Evolutionary conservation across 2,113 vertebrate genomes (phyloP).

Genomic region (Sterrhoptilus dennistouni): DNA sequence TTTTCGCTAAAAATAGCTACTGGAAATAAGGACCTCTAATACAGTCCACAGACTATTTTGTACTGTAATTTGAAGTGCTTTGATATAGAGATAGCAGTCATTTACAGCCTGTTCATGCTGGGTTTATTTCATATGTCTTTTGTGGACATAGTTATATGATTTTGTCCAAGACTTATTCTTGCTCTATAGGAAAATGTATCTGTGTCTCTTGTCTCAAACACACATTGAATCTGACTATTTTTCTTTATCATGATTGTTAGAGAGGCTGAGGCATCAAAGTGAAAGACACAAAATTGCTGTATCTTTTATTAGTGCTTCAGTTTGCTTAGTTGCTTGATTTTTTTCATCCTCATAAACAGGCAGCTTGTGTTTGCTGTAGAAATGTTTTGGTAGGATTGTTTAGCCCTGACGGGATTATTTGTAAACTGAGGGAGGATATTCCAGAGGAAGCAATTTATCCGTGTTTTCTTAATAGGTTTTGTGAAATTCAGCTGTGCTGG

Average conservation of each 20-base stretch:
- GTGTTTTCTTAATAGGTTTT: background rate
- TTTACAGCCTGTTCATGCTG: background rate
- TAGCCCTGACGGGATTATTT: background rate
- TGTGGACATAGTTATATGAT: background rate
- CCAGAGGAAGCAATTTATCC: background rate
- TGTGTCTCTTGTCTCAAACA: background rate
- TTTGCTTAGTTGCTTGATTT: background rate
- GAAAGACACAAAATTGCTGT: background rate
- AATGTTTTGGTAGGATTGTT: background rate
- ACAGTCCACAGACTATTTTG: background rate
- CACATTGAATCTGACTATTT: background rate
- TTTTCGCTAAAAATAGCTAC: constrained; percentile 9
- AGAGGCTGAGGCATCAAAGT: background rate
- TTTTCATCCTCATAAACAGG: background rate
- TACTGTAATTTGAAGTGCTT: background rate
- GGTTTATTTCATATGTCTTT: background rate
- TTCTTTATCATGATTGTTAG: background rate
- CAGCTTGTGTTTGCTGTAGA: background rate
- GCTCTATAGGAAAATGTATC: background rate
- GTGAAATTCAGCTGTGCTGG: background rate
- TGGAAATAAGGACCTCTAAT: background rate
- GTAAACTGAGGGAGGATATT: background rate
- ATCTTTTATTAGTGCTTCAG: background rate
- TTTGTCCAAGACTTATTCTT: background rate
- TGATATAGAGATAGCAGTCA: background rate